Conservation (phyloP, 2,888 invertebrate genomes). For the Ormyrus rosae region DNA sequence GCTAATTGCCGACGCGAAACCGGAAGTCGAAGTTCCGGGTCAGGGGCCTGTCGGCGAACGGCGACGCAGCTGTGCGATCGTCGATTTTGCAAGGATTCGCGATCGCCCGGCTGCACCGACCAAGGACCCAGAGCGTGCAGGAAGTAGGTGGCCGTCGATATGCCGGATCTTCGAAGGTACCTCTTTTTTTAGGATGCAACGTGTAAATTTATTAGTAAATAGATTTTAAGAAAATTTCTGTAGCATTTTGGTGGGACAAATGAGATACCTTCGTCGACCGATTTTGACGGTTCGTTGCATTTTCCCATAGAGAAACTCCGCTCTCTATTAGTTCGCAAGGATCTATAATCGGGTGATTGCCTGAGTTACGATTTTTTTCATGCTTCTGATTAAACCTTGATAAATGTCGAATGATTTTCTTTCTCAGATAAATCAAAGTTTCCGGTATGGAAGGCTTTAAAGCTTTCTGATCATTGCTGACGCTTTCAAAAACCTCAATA, state of each 20-base stretch:
- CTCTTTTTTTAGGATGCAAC: conserved; percentile 18
- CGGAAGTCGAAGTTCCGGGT: conserved; percentile 74
- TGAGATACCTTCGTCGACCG: conserved; percentile 18
- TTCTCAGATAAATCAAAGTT: no score
- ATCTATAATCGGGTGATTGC: conserved; percentile 37
- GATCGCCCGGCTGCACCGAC: conserved; percentile 75
- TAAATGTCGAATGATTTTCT: no score
- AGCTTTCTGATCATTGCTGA: no score
- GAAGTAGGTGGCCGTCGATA: conserved; percentile 76
- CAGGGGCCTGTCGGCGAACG: conserved; percentile 71
- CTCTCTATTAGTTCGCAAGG: conserved; percentile 62
- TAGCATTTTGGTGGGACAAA: not conserved
- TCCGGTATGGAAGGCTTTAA: no score
- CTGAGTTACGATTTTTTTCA: not conserved
- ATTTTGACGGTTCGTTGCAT: not conserved
- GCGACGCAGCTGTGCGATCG: conserved; percentile 75
- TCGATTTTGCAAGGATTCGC: conserved; percentile 74
- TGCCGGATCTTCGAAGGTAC: conserved; percentile 76
- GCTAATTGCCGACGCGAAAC: conserved; percentile 76
- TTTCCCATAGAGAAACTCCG: conserved; percentile 67
- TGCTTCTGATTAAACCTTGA: no score
- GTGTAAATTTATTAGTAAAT: not conserved
- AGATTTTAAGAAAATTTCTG: not conserved
- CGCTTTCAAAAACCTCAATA: no score
- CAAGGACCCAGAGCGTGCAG: conserved; percentile 77